Base-by-base conservation (phyloP, 2,888 invertebrate species). In the Neoaliturus tenellus region DNA sequence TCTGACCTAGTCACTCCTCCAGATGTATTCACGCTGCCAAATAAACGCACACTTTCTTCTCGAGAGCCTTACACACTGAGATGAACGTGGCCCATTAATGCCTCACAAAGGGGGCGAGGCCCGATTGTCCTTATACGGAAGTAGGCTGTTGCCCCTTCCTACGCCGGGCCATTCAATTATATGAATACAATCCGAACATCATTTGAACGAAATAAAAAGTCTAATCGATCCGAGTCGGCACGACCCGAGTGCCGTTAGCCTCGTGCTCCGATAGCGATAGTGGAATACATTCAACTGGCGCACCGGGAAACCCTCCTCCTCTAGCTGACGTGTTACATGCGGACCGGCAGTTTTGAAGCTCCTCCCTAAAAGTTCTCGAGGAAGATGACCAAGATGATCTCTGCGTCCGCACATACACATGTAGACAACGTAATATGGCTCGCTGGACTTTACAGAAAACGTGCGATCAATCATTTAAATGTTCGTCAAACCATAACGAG, bases 161-260 rank as follows among this genome's bases (percentile, higher is more conserved):
- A 14, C 25, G 28, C 28, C 28, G 17, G 62, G 62, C 62, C 62
- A 62, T 62, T 62, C 62, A 62, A 62, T 62, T 62, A 62, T 62
- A 62, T 28, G 62, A 62, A 62, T 62, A 62, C 62, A 62, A 62
- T 62, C 62, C 62, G 62, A 10, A 62, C 62, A 31, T 62, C 62
- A 62, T 62, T 62, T 62, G 62, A 12, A 28, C 62, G 62, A 62
- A 62, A 62, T 62, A 62, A 62, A 62, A 62, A 62, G 28, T 62
- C 62, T 62, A 62, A 62, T 62, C 62, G 62, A 62, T 62, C 62
- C 62, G 62, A 62, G 31, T 62, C 62, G 28, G 62, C 62, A 62
- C 62, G 62, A 62, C 62, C 31, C 28, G 28, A 28, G 62, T 1
- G 31, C 62, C 62, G 62, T 62, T 62, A 62, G 10, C 14, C 14